Conservation (phyloP, 2,888 invertebrate genomes). For the Leptinotarsa rubiginosa region DNA sequence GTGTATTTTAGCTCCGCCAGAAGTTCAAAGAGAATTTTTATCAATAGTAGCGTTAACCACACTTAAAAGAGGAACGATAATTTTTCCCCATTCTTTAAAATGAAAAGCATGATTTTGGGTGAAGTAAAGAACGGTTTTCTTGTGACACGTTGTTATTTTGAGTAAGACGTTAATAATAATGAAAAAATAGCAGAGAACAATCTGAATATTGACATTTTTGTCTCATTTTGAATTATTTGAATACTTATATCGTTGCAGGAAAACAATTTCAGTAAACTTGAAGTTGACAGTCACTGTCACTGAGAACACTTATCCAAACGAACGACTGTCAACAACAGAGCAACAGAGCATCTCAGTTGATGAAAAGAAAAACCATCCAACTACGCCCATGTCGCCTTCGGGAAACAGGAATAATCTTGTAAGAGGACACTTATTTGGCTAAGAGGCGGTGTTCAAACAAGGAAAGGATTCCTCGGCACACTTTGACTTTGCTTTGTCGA, state of each 20-base stretch:
- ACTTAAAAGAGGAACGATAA: neutral
- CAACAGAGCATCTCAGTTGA: neutral
- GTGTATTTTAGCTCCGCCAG: neutral
- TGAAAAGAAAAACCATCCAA: neutral
- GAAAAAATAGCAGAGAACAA: no score
- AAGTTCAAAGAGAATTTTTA: neutral
- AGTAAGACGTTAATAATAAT: no score
- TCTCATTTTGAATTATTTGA: no score
- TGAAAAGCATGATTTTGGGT: neutral
- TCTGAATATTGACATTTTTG: no score
- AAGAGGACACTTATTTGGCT: slow-evolving; percentile 16
- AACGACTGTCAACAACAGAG: no score
- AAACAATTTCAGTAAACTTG: no score
- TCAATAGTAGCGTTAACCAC: neutral
- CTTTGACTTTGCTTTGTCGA: slow-evolving; percentile 17
- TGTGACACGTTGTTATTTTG: no score
- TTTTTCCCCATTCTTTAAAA: neutral
- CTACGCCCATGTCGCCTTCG: neutral
- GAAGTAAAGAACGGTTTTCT: neutral
- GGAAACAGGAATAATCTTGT: slow-evolving; percentile 3
- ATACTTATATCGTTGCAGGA: no score
- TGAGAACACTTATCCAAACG: no score
- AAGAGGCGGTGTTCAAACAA: slow-evolving; percentile 14
- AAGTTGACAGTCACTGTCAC: no score
- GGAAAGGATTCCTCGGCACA: slow-evolving; percentile 13